Base-by-base conservation (phyloP, 2,797 vertebrate species). In the Pyrocephalus nanus region DNA sequence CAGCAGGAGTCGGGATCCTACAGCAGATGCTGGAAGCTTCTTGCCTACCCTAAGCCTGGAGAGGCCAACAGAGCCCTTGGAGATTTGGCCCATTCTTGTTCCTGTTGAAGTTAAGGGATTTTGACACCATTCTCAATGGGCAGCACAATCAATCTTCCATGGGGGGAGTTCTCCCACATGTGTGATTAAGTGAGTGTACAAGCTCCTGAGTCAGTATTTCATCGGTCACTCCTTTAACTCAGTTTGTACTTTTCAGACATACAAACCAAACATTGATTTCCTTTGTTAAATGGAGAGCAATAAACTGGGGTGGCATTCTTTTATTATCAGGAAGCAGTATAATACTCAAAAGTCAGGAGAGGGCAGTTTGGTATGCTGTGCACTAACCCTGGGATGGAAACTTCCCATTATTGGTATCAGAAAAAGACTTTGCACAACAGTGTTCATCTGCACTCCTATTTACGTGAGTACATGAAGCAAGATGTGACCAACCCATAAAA, bases 211-310 rank as follows among this genome's bases (percentile, higher is more conserved):
- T 38, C 91, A 34, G 71, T 67, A 62, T 94, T 90, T 87, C 67
- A 67, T 19, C 0, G 1, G 64, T 23, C 67, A 7, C 64, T 94
- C 81, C 86, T 94, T 88, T 73, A 94, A 96, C 62, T 83, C 84
- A 91, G 74, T 85, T 92, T 96, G 92, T 91, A 34, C 25, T 89
- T 95, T 82, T 89, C 84, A 95, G 86, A 87, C 50, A 72, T 69
- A 38, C 94, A 85, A 94, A 95, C 91, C 42, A 95, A 95, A 93
- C 86, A 91, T 27, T 58, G 74, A 89, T 95, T 96, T 95, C 83
- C 93, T 95, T 69, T 87, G 77, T 83, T 74, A 89, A 95, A 93
- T 23, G 81, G 78, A 94, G 69, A 65, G 71, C 92, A 94, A 93
- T 95, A 78, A 95, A 92, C 50, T 80, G 57, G 60, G 57, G 27